Percentiles rank a stretch among this genome's conserved stretches.
Evolutionary conservation across 2,888 invertebrate genomes (phyloP).

Genomic region (Cyrtodaria siliqua): DNA sequence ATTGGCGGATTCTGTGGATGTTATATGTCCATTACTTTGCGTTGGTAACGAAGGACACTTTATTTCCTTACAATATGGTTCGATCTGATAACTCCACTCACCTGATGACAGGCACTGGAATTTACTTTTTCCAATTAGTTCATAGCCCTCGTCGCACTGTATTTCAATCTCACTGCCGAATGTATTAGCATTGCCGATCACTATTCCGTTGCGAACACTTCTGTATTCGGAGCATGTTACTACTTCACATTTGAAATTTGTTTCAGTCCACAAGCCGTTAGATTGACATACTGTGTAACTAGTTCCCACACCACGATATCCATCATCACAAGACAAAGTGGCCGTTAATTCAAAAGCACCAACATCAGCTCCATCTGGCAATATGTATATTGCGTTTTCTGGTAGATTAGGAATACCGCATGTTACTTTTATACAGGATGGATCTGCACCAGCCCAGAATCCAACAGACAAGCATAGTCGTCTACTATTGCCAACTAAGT

Average conservation of each 20-base stretch:
- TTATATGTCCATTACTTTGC: conserved; percentile 75
- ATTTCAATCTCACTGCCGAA: conserved; percentile 59
- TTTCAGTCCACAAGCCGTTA: conserved; percentile 82
- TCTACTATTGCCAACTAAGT: conserved; percentile 58
- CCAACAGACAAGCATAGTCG: conserved; percentile 72
- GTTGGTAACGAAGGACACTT: conserved; percentile 65
- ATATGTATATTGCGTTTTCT: conserved; percentile 38
- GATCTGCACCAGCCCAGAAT: conserved; percentile 67
- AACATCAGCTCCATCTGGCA: conserved; percentile 43
- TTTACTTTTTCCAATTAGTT: conserved; percentile 56
- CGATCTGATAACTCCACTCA: conserved; percentile 62
- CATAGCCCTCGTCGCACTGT: conserved; percentile 74
- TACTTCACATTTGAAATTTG: conserved; percentile 76
- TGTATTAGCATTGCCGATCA: conserved; percentile 24
- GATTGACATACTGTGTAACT: conserved; percentile 73
- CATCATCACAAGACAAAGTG: conserved; percentile 59
- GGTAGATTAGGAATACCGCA: conserved; percentile 58
- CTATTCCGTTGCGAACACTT: conserved; percentile 36
- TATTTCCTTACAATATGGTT: conserved; percentile 69
- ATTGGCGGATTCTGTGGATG: conserved; percentile 63
- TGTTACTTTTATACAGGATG: conserved; percentile 58
- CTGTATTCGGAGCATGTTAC: conserved; percentile 70
- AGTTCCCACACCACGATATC: conserved; percentile 55
- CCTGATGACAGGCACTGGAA: conserved; percentile 63
- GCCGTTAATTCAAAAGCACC: conserved; percentile 52